Evolutionary conservation across 2,113 vertebrate genomes (phyloP).

Genomic region (Suncus etruscus): DNA sequence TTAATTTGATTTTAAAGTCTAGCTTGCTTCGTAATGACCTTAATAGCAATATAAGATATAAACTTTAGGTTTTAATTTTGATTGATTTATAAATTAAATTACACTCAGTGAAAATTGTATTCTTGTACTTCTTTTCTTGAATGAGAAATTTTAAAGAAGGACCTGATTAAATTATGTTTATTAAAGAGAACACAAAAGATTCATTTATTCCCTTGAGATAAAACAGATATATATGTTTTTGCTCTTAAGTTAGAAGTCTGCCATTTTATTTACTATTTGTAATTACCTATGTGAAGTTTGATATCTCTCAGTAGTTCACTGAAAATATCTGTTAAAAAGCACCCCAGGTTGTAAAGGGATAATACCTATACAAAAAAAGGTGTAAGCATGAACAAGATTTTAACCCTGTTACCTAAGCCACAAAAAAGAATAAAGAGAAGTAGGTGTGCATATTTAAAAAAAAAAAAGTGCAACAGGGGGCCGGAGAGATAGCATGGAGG

Average conservation of each 20-base stretch:
- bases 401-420: too few species aligned
- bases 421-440: neutral
- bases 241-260: neutral
- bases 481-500: too few species aligned
- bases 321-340: neutral
- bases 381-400: too few species aligned
- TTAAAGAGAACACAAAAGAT: neutral
- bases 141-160: neutral
- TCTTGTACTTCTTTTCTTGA: neutral
- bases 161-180: neutral
- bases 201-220: neutral
- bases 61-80: neutral
- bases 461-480: too few species aligned
- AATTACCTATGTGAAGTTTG: conserved; percentile 4
- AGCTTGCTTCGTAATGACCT: neutral
- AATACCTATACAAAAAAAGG: too few species aligned
- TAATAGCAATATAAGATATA: neutral
- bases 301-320: neutral
- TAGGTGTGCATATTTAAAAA: neutral
- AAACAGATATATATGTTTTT: neutral
- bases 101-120: neutral
- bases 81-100: neutral
- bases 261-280: neutral
- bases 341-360: neutral
- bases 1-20: neutral